A percentile compares a stretch with the other conserved stretches of the same genome.
Evolutionary conservation across 1,140 invertebrate genomes (phyloP).

Genomic region (Megathymus violae): DNA sequence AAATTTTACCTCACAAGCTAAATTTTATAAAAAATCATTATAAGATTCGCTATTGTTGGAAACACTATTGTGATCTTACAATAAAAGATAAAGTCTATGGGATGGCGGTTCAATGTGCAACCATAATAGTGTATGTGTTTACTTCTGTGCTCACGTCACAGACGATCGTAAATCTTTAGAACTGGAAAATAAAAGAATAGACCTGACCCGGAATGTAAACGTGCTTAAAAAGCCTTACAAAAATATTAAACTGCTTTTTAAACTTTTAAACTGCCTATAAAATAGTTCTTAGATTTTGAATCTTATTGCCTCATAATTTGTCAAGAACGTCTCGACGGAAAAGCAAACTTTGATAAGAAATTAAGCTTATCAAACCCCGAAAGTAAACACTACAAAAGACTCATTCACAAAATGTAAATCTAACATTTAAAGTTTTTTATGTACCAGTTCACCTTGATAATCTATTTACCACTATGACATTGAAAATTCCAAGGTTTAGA

Average conservation of each 20-base stretch:
- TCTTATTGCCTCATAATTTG: constrained; percentile 25
- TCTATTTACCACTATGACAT: constrained; percentile 10
- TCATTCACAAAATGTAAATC: constrained; percentile 56
- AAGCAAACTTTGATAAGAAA: constrained; percentile 73
- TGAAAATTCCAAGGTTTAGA: background rate
- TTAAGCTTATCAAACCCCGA: constrained; percentile 59
- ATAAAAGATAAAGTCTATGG: constrained; percentile 70
- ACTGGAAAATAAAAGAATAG: constrained; percentile 74
- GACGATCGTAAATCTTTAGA: constrained; percentile 64
- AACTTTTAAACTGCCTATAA: constrained; percentile 1
- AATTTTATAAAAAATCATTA: constrained; percentile 62
- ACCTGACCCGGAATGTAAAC: constrained; percentile 71
- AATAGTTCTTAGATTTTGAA: constrained; percentile 6
- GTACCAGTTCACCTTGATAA: constrained; percentile 37
- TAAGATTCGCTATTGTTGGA: constrained; percentile 67
- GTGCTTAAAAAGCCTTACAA: constrained; percentile 67
- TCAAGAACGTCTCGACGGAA: constrained; percentile 64
- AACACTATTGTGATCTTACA: constrained; percentile 70
- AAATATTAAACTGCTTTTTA: constrained; percentile 35
- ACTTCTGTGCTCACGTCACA: constrained; percentile 70
- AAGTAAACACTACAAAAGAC: constrained; percentile 55
- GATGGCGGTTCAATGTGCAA: constrained; percentile 71
- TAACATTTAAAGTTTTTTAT: constrained; percentile 44
- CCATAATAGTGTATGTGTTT: constrained; percentile 75
- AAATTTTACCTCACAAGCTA: constrained; percentile 45